Evolutionary conservation across 2,113 vertebrate genomes (phyloP).

Genomic region (Colaptes auratus): DNA sequence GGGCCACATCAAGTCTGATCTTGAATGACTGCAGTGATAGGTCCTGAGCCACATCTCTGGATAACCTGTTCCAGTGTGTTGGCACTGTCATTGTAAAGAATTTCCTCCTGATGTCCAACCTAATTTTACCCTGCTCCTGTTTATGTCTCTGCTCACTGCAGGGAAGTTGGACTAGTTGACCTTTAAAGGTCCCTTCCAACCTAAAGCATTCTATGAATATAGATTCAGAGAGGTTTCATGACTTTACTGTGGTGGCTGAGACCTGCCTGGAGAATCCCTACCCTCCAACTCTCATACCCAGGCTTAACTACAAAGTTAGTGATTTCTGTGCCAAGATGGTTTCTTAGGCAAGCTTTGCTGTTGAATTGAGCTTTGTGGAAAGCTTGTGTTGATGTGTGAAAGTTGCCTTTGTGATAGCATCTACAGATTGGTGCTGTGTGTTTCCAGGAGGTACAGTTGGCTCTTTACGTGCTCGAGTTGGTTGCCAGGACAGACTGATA

Average conservation of each 20-base stretch:
- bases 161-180: too few relatives aligned
- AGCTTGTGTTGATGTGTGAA: background rate
- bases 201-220: background rate
- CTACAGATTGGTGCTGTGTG: background rate
- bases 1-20: too few relatives aligned
- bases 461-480: background rate
- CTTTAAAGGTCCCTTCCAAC: too few relatives aligned
- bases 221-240: background rate
- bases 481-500: slow-evolving; percentile 20
- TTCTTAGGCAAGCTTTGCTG: background rate
- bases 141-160: too few relatives aligned
- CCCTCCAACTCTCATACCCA: accelerated
- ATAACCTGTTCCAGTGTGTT: too few relatives aligned
- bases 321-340: background rate
- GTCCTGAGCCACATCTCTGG: too few relatives aligned
- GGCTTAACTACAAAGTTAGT: background rate
- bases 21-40: too few relatives aligned
- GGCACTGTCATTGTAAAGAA: too few relatives aligned
- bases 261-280: background rate
- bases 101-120: too few relatives aligned
- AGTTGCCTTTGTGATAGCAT: background rate
- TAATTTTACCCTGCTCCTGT: too few relatives aligned
- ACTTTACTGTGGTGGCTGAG: background rate
- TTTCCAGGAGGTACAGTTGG: background rate
- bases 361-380: background rate